phyloP scores from a whole-genome alignment of 2,888 invertebrate genomes.

The Aleiodes testaceus region DNA sequence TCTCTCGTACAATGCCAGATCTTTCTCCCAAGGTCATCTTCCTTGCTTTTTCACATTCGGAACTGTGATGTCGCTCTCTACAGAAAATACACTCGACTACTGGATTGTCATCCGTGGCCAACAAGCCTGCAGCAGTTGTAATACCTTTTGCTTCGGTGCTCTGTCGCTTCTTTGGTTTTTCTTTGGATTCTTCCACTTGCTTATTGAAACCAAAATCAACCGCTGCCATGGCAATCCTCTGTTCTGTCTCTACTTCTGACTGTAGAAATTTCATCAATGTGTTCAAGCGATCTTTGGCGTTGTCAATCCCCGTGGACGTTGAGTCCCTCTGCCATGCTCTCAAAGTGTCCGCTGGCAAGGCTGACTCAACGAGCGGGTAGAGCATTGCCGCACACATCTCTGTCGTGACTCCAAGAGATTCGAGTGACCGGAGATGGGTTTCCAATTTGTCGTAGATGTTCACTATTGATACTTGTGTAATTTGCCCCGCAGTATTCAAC shows the following conservation, averaged over 20 bases:
- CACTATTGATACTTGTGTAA: conserved; percentile 44
- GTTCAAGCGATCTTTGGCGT: conserved; percentile 35
- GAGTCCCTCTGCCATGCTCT: conserved; percentile 49
- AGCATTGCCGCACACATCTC: conserved; percentile 29
- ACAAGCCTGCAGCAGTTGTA: not conserved
- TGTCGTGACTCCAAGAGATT: conserved; percentile 51
- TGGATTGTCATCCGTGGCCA: not conserved
- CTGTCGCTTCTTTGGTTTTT: not conserved
- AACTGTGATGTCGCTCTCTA: not conserved
- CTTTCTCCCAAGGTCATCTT: not conserved
- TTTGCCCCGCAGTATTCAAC: conserved; percentile 48
- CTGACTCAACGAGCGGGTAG: conserved; percentile 36
- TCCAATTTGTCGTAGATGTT: conserved; percentile 58
- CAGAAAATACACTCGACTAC: conserved; percentile 8
- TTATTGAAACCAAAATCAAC: not conserved
- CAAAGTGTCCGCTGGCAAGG: conserved; percentile 53
- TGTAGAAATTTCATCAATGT: conserved; percentile 38
- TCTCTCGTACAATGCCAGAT: not conserved
- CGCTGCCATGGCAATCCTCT: conserved; percentile 31
- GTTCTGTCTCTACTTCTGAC: conserved; percentile 43
- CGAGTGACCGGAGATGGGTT: conserved; percentile 55
- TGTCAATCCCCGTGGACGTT: not conserved
- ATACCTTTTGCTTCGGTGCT: not conserved
- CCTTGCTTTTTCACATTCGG: not conserved
- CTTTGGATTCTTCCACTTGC: not conserved